These are phyloP conservation scores for Drosophila tsacasi DNA, from an alignment of 1,140 invertebrate species.

Conservation along the genomic window DNA sequence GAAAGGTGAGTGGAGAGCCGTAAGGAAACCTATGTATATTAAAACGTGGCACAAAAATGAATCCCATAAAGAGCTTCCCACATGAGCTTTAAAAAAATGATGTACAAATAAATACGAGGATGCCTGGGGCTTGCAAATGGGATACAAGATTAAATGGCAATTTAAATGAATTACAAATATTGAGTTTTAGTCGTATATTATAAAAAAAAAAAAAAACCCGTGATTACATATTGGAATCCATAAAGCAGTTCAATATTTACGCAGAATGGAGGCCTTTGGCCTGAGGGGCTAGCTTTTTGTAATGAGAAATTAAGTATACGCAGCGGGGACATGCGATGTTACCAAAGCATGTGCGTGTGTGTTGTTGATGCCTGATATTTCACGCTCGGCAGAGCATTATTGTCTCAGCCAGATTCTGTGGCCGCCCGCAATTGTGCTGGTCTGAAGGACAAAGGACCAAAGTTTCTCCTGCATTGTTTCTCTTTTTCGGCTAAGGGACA, in stretches of 20 bases:
- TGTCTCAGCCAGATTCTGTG: slow-evolving; percentile 36
- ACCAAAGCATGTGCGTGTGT: not conserved
- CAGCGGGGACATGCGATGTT: slow-evolving; percentile 16
- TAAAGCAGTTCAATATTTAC: slow-evolving; percentile 57
- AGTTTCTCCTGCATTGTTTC: slow-evolving; percentile 35
- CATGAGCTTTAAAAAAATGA: slow-evolving; percentile 20
- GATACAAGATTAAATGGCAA: slow-evolving; percentile 31
- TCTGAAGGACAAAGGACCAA: slow-evolving; percentile 21
- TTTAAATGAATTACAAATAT: slow-evolving; percentile 79
- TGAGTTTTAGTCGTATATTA: slow-evolving; percentile 48
- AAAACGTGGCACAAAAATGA: not conserved
- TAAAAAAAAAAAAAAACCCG: slow-evolving; percentile 34
- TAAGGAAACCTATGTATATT: not conserved
- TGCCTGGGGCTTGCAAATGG: slow-evolving; percentile 6
- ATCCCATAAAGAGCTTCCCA: not conserved
- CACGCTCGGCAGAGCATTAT: slow-evolving; percentile 38
- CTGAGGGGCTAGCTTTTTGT: slow-evolving; percentile 23
- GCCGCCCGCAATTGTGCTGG: slow-evolving; percentile 36
- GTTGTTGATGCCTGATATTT: slow-evolving; percentile 56
- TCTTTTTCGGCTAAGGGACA: not conserved
- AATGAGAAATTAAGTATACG: slow-evolving; percentile 57
- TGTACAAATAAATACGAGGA: slow-evolving; percentile 19
- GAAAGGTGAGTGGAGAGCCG: slow-evolving; percentile 90
- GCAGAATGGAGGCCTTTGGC: slow-evolving; percentile 16
- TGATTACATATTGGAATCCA: slow-evolving; percentile 67